phyloP scores from a whole-genome alignment of 2,888 invertebrate species.

The Tanypteryx hageni region DNA sequence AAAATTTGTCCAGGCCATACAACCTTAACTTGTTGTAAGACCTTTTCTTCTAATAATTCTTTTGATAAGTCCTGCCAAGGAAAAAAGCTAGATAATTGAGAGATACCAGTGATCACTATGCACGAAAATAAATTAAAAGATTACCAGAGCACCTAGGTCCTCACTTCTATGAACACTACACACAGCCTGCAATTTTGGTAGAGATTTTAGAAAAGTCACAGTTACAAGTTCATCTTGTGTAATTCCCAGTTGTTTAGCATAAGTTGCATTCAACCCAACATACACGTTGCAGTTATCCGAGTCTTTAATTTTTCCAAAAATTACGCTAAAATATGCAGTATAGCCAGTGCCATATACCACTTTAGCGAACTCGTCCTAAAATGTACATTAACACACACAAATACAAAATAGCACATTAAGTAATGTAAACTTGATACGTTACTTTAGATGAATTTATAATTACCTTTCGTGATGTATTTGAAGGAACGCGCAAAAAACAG shows the following conservation, averaged over 20 bases:
- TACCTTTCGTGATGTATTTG: not conserved
- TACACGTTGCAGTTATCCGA: not conserved
- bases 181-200: conserved; percentile 6
- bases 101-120: not conserved
- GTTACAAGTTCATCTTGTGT: not conserved
- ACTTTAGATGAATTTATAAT: not conserved
- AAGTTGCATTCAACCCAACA: not conserved
- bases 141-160: conserved; percentile 39
- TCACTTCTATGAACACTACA: not conserved
- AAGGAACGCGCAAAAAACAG: conserved; percentile 15
- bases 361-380: conserved; percentile 36
- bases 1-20: conserved; percentile 52
- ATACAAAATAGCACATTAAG: not conserved
- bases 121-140: not conserved
- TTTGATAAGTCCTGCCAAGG: conserved; percentile 33
- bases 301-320: not conserved
- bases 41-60: not conserved
- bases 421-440: not conserved
- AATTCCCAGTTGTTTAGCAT: not conserved
- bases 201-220: not conserved
- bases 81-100: not conserved
- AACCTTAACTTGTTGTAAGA: conserved; percentile 45
- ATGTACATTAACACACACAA: not conserved
- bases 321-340: conserved; percentile 25
- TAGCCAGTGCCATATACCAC: not conserved